These are phyloP conservation scores for Scatophagus argus DNA, from an alignment of 2,113 vertebrate species.

Conservation along the genomic window DNA sequence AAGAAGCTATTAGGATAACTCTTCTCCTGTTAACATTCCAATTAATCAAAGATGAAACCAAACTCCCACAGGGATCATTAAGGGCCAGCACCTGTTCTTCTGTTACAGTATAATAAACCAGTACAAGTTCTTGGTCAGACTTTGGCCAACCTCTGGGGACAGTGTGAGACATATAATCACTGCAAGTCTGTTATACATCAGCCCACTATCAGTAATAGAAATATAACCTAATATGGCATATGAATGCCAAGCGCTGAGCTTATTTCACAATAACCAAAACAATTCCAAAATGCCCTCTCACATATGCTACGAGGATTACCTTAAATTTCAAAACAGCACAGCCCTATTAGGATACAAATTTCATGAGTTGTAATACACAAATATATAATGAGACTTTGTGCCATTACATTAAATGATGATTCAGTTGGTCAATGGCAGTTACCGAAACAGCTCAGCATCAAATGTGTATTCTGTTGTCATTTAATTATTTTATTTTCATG, in stretches of 20 bases:
- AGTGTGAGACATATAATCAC: constrained; percentile 42
- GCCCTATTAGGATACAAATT: constrained; percentile 1
- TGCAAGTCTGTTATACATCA: constrained; percentile 33
- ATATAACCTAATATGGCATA: constrained; percentile 44
- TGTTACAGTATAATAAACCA: constrained; percentile 47
- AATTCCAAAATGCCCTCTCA: not conserved
- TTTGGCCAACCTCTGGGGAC: constrained; percentile 38
- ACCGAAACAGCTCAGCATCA: not conserved
- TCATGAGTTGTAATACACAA: not conserved
- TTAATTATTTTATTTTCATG: constrained; percentile 10
- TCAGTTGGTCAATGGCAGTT: not conserved
- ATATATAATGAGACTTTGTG: not conserved
- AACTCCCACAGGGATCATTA: constrained; percentile 75
- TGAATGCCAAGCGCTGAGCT: constrained; percentile 38
- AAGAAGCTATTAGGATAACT: constrained; percentile 73
- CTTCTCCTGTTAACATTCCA: constrained; percentile 73
- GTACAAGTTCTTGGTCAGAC: constrained; percentile 37
- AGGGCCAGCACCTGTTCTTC: constrained; percentile 70
- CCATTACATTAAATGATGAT: constrained; percentile 14
- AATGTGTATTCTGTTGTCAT: not conserved
- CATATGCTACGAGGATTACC: not conserved
- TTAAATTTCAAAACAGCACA: constrained; percentile 13
- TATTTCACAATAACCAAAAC: constrained; percentile 38
- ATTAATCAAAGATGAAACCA: constrained; percentile 77
- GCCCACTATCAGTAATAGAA: constrained; percentile 43